Evolutionary conservation across 2,797 vertebrate species (phyloP).

Genomic region (Aselliscus stoliczkanus): DNA sequence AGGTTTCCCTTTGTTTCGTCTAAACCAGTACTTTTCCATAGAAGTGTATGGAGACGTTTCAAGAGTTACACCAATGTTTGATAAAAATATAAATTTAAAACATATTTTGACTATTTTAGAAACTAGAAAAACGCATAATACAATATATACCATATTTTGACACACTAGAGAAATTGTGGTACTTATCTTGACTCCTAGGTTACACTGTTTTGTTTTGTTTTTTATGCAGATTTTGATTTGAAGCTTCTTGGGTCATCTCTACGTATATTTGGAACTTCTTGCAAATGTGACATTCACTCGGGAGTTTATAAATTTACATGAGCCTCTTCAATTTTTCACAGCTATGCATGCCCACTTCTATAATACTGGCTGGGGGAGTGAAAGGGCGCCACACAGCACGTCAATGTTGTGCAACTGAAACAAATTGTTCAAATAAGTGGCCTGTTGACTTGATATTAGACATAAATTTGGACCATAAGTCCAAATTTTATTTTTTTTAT

Average conservation of each 20-base stretch:
- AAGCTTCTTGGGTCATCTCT: background rate
- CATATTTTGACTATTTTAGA: background rate
- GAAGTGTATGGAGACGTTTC: background rate
- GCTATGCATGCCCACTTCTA: background rate
- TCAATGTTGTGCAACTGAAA: background rate
- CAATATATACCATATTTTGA: background rate
- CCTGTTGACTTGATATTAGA: background rate
- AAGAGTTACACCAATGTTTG: background rate
- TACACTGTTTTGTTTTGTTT: background rate
- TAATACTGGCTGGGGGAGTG: background rate
- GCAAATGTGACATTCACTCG: background rate
- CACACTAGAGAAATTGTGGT: background rate
- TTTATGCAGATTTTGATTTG: background rate
- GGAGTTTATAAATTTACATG: background rate
- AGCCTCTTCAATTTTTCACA: background rate
- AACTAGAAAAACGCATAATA: background rate
- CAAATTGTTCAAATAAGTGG: background rate
- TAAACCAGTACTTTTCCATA: constrained; percentile 25
- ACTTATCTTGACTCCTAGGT: background rate
- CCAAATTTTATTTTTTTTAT: background rate
- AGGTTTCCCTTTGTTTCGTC: background rate
- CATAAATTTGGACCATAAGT: background rate
- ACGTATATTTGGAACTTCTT: background rate
- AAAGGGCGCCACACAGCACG: no score
- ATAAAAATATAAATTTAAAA: constrained; percentile 17